These are phyloP conservation scores for Nansenia antarctica DNA, from an alignment of 2,113 vertebrate species.

Conservation along the genomic window DNA sequence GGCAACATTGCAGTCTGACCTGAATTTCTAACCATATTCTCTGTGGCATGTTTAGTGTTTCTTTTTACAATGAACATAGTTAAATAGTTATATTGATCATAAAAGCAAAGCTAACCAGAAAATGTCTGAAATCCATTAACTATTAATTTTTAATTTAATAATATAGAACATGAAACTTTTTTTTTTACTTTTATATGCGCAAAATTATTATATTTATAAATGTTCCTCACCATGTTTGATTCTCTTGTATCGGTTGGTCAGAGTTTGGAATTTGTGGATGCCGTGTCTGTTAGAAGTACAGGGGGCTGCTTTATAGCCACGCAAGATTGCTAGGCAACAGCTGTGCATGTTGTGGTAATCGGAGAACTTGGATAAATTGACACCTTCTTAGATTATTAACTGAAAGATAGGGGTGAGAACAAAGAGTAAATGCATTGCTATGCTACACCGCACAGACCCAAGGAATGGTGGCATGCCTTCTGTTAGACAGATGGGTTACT, in stretches of 20 bases:
- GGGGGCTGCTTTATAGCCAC: slow-evolving; percentile 41
- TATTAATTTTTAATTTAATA: too few species aligned
- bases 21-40: too few species aligned
- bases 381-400: slow-evolving; percentile 17
- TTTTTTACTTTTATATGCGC: not conserved
- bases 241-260: slow-evolving; percentile 21
- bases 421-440: slow-evolving; percentile 10
- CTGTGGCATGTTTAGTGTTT: not conserved
- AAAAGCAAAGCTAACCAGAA: not conserved
- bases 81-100: not conserved
- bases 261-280: slow-evolving; percentile 44
- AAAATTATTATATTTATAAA: not conserved
- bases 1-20: too few species aligned
- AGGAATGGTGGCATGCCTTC: not conserved
- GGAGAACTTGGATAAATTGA: slow-evolving; percentile 35
- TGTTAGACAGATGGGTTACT: slow-evolving; percentile 25
- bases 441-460: not conserved
- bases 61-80: not conserved
- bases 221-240: slow-evolving; percentile 56
- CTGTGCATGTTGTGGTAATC: slow-evolving; percentile 58
- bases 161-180: not conserved
- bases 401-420: slow-evolving; percentile 30
- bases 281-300: slow-evolving; percentile 17
- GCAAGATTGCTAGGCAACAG: slow-evolving; percentile 48
- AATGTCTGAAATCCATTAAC: not conserved